Evolutionary conservation across 2,888 invertebrate species (phyloP).

Genomic region (Polymixis flavicincta): DNA sequence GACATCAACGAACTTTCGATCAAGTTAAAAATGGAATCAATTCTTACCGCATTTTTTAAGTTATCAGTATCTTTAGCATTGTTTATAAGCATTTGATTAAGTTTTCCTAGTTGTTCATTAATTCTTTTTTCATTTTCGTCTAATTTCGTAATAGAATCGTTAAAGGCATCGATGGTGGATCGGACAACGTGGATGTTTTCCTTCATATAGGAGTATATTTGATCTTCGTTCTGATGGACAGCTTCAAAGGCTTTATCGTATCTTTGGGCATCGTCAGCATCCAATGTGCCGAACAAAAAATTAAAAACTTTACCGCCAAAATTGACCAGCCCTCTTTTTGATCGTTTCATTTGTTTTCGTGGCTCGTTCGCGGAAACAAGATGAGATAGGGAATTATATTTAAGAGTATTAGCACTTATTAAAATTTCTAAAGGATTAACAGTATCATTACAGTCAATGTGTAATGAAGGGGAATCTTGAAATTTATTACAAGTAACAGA

Average conservation of each 20-base stretch:
- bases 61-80: slow-evolving; percentile 13
- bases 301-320: not conserved
- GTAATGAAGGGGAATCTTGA: slow-evolving; percentile 5
- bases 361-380: slow-evolving; percentile 28
- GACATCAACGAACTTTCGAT: slow-evolving; percentile 40
- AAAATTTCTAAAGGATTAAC: slow-evolving; percentile 38
- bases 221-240: slow-evolving; percentile 13
- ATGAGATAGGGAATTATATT: slow-evolving; percentile 37
- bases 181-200: slow-evolving; percentile 36
- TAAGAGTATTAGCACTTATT: slow-evolving; percentile 38
- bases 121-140: slow-evolving; percentile 33
- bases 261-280: slow-evolving; percentile 42
- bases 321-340: slow-evolving; percentile 38
- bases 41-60: slow-evolving; percentile 35
- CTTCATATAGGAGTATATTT: slow-evolving; percentile 12
- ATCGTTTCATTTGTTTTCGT: slow-evolving; percentile 11
- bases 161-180: slow-evolving; percentile 30
- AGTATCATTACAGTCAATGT: slow-evolving; percentile 53
- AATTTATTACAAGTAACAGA: slow-evolving; percentile 37
- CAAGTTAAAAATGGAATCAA: slow-evolving; percentile 45
- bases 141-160: slow-evolving; percentile 39
- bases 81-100: slow-evolving; percentile 11
- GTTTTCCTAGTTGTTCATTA: slow-evolving; percentile 22
- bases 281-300: slow-evolving; percentile 40
- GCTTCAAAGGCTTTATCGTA: slow-evolving; percentile 32